Evolutionary conservation across 2,888 invertebrate species (phyloP).

Genomic region (Eilema griseolum): DNA sequence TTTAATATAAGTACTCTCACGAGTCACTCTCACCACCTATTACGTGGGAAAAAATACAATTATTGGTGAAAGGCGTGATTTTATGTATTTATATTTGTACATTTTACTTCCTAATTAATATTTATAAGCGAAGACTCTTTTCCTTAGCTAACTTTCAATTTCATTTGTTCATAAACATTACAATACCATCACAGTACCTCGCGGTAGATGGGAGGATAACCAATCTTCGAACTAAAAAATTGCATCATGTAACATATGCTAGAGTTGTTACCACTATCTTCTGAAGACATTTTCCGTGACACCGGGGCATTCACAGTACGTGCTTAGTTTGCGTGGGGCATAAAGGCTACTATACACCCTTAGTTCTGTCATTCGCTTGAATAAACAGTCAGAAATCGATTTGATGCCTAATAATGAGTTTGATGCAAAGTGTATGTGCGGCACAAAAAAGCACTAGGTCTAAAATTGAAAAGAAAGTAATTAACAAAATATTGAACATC

Average conservation of each 20-base stretch:
- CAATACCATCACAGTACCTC: neutral
- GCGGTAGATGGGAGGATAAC: neutral
- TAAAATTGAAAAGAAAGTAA: neutral
- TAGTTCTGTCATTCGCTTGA: conserved; percentile 5
- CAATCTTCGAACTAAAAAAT: neutral
- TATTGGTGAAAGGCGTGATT: no score
- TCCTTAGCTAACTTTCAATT: neutral
- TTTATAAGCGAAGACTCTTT: neutral
- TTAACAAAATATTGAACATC: neutral
- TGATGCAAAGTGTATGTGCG: neutral
- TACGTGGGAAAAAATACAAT: no score
- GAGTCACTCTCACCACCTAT: no score
- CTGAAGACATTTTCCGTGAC: conserved; percentile 51
- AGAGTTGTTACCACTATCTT: conserved; percentile 28
- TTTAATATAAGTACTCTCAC: no score
- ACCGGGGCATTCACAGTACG: conserved; percentile 42
- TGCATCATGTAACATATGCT: conserved; percentile 28
- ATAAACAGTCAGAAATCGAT: conserved; percentile 4
- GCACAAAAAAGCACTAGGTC: neutral
- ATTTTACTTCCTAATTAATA: neutral
- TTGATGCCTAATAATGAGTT: neutral
- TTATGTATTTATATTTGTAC: neutral
- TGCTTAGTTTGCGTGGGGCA: conserved; percentile 41
- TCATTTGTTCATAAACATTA: neutral
- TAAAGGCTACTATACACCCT: conserved; percentile 17